Conservation (phyloP, 1,140 invertebrate species). For the Drosophila parabipectinata region DNA sequence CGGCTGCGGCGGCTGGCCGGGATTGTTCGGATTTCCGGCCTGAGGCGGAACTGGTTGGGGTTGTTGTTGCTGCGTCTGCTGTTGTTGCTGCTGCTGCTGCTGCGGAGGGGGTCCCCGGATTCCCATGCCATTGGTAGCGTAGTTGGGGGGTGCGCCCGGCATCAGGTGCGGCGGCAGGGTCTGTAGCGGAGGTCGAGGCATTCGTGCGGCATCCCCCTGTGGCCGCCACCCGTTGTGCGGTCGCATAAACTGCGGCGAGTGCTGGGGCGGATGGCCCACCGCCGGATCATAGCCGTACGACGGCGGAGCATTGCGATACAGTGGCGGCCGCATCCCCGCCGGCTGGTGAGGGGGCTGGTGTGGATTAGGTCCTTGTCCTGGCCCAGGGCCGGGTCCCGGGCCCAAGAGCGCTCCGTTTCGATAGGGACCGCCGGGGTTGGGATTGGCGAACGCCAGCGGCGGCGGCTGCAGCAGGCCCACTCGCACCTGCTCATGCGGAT, state of each 20-base stretch:
- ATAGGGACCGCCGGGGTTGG: constrained; percentile 32
- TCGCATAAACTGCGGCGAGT: constrained; percentile 59
- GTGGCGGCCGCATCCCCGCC: constrained; percentile 26
- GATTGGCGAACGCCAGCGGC: constrained; percentile 37
- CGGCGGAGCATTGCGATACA: constrained; percentile 48
- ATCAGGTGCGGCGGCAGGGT: constrained; percentile 68
- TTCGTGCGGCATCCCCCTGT: constrained; percentile 59
- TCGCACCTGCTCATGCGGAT: constrained; percentile 68
- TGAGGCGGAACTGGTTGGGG: background rate
- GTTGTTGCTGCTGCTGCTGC: constrained; percentile 46
- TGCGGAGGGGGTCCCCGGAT: constrained; percentile 59
- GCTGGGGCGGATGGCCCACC: constrained; percentile 41
- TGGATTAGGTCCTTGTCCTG: background rate
- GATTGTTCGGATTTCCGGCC: constrained; percentile 10
- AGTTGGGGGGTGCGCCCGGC: constrained; percentile 54
- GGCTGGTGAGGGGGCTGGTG: constrained; percentile 15
- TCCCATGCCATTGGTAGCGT: constrained; percentile 67
- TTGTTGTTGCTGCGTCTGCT: constrained; percentile 20
- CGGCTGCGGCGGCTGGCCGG: constrained; percentile 16
- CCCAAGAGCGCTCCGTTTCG: constrained; percentile 64
- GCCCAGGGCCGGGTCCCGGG: constrained; percentile 44
- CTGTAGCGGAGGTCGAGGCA: constrained; percentile 72
- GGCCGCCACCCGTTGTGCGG: constrained; percentile 71
- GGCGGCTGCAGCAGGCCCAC: constrained; percentile 66
- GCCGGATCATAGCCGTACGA: constrained; percentile 52